phyloP scores from a whole-genome alignment of 2,113 vertebrate species.

The Syrrhaptes paradoxus region DNA sequence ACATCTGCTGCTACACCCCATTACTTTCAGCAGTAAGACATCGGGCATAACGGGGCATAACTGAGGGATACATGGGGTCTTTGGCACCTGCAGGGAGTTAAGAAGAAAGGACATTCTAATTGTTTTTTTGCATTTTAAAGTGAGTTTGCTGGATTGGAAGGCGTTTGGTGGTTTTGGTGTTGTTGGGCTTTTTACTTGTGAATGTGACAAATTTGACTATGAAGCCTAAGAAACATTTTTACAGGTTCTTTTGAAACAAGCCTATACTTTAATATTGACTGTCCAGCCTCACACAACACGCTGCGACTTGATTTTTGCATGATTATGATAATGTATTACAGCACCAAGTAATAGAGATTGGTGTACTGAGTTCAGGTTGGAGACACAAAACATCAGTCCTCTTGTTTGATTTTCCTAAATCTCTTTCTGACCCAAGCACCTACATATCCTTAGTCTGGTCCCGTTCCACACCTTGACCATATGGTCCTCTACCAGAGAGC shows the following conservation, averaged over 20 bases:
- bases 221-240: not conserved
- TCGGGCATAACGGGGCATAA: not conserved
- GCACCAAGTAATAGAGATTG: not conserved
- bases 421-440: not conserved
- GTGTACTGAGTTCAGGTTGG: not conserved
- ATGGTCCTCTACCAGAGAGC: not conserved
- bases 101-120: not conserved
- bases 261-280: not conserved
- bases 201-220: not conserved
- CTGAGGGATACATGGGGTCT: not conserved
- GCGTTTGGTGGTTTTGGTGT: not conserved
- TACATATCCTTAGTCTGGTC: not conserved
- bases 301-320: not conserved
- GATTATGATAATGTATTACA: not conserved
- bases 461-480: slow-evolving; percentile 13
- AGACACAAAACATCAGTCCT: not conserved
- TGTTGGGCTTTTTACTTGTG: not conserved
- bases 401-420: not conserved
- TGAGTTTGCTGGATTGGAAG: not conserved
- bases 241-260: not conserved
- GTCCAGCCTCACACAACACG: not conserved
- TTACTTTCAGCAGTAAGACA: not conserved
- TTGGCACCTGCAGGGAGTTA: not conserved
- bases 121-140: not conserved
- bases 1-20: not conserved